Evolutionary conservation across 1,140 invertebrate species (phyloP), one percentile per base, ranked within the genome.

Genomic region (Archivesica marissinica): DNA sequence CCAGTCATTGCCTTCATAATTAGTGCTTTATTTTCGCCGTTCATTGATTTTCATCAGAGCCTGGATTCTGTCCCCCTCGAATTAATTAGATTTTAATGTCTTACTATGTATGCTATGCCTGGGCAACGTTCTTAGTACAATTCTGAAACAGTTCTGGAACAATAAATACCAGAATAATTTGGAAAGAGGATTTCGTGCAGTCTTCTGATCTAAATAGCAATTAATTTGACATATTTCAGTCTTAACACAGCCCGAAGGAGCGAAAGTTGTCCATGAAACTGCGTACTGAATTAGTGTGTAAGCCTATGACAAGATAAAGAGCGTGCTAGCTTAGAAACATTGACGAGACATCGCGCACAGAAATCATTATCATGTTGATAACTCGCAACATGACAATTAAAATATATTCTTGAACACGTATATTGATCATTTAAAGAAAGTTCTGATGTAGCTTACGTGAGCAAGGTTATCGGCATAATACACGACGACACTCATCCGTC

Each of bases 81-180:
- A 59, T 59, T 59, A 59, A 59, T 59, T 59, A 59, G 54, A 59
- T 59, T 59, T 59, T 59, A 59, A 59, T 59, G 54, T 23, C n/a
- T 59, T n/a, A 4, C 23, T 59, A 28, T 59, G 54, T 59, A 20
- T 59, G 25, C 54, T 2, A 7, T 28, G 33, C 13, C 33, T 59
- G 25, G 54, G 25, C 54, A 59, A 28, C 3, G 54, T 59, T 59
- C 54, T 28, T 59, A 6, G 54, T n/a, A 59, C 25, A 4, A 59
- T 59, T 59, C 33, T 59, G 23, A 59, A 59, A 59, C 54, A 59
- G 33, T 15, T 23, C 25, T n/a, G n/a, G n/a, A n/a, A n/a, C n/a
- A n/a, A n/a, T n/a, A n/a, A n/a, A n/a, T n/a, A n/a, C n/a, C n/a
- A n/a, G n/a, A n/a, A n/a, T n/a, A n/a, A n/a, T n/a, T 25, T 28